A percentile compares a stretch with the other conserved stretches of the same genome.
Conservation (phyloP, 2,888 invertebrate genomes). For the Epistrophe grossulariae region DNA sequence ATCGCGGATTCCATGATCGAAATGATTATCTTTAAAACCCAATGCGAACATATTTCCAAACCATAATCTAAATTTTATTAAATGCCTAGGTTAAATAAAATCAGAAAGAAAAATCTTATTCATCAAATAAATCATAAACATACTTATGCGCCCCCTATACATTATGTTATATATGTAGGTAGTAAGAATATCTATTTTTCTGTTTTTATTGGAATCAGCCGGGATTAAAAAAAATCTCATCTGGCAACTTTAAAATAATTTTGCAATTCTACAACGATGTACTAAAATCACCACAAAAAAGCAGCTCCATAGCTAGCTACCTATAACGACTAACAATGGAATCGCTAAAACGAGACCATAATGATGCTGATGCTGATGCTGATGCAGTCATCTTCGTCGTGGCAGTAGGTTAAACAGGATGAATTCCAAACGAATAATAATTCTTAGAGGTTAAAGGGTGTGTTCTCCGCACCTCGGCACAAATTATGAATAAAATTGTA, state of each 20-base stretch:
- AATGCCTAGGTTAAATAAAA: no score
- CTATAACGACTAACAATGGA: constrained; percentile 53
- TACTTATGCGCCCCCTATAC: no score
- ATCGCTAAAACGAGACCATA: constrained; percentile 67
- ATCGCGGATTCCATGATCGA: no score
- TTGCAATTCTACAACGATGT: constrained; percentile 47
- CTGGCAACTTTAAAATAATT: constrained; percentile 2
- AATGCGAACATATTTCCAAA: no score
- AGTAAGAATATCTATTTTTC: no score
- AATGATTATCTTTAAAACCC: no score
- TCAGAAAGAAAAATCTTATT: no score
- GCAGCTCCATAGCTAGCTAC: constrained; percentile 65
- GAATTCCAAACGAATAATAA: constrained; percentile 39
- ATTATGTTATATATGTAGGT: no score
- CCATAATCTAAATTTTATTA: no score
- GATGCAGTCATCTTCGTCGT: constrained; percentile 19
- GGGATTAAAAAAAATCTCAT: neutral
- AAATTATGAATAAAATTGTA: constrained; percentile 46
- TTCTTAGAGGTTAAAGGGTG: constrained; percentile 74
- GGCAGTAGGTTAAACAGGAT: constrained; percentile 75
- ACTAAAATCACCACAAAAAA: constrained; percentile 58
- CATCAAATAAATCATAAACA: no score
- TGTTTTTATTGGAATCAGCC: no score
- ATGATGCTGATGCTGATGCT: constrained; percentile 34
- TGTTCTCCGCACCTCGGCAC: constrained; percentile 45